Evolutionary conservation across 2,888 invertebrate genomes (phyloP).

Genomic region (Ophion ventricosus): DNA sequence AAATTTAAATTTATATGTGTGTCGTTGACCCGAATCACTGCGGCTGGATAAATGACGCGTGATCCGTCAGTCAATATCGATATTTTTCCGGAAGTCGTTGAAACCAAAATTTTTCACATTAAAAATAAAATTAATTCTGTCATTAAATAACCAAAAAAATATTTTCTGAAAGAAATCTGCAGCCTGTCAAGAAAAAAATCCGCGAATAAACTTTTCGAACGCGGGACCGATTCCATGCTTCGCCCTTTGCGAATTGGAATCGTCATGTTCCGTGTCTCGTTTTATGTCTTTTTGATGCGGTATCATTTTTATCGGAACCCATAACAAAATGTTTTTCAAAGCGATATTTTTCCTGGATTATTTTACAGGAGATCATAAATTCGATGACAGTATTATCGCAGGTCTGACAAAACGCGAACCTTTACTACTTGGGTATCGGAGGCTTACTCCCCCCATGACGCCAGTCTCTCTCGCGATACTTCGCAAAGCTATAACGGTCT

Average conservation of each 20-base stretch:
- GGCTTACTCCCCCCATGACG: conserved; percentile 1
- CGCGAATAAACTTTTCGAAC: too few relatives aligned
- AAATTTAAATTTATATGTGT: not conserved
- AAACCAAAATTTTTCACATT: not conserved
- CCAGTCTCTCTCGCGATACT: conserved; percentile 12
- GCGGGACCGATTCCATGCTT: not conserved
- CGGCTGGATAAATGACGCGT: not conserved
- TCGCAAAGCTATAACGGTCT: conserved; percentile 7
- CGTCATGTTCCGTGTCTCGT: not conserved
- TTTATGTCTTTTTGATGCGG: not conserved
- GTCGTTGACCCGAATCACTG: not conserved
- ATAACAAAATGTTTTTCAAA: not conserved
- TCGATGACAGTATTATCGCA: conserved; percentile 11
- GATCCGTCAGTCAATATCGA: not conserved
- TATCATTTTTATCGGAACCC: not conserved
- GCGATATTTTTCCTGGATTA: not conserved
- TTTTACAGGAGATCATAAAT: not conserved
- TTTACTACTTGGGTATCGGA: conserved; percentile 48
- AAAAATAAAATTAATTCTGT: not conserved
- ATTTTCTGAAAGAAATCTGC: too few relatives aligned
- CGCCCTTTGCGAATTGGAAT: not conserved
- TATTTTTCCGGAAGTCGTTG: not conserved
- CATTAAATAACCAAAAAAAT: not conserved
- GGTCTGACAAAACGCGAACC: conserved; percentile 34
- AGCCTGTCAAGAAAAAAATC: too few relatives aligned